Conservation (phyloP, 2,113 vertebrate genomes). For the Solenodon paradoxus region DNA sequence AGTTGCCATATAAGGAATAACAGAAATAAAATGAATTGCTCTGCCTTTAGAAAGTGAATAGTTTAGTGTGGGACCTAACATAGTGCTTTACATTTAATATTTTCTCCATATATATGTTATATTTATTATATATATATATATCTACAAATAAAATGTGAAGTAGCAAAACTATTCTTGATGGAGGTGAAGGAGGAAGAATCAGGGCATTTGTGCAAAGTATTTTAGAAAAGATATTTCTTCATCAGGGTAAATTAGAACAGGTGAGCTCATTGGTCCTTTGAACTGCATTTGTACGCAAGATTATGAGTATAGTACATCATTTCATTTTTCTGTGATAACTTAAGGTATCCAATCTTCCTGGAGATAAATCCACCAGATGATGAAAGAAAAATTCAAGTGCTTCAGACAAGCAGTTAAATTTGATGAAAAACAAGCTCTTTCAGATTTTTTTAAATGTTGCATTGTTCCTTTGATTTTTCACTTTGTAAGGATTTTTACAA, state of each 20-base stretch:
- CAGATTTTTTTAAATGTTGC: background rate
- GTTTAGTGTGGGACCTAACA: background rate
- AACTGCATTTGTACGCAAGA: background rate
- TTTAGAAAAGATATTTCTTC: background rate
- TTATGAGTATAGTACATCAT: too few species aligned
- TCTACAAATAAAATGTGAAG: background rate
- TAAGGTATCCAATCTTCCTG: background rate
- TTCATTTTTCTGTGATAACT: background rate
- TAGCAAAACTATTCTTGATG: background rate
- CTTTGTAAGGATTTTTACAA: background rate
- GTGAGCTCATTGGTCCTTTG: background rate
- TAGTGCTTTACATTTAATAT: background rate
- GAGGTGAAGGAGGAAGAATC: background rate
- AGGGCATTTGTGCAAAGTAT: background rate
- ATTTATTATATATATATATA: too few species aligned
- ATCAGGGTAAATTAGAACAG: background rate
- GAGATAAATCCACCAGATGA: background rate
- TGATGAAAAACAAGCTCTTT: background rate
- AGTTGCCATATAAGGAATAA: background rate
- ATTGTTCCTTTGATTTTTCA: background rate
- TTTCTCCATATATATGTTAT: background rate
- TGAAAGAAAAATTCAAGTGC: background rate
- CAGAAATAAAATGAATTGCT: background rate
- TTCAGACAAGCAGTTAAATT: background rate
- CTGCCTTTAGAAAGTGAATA: background rate